Conservation (phyloP, 2,797 vertebrate genomes). For the Argya squamiceps region DNA sequence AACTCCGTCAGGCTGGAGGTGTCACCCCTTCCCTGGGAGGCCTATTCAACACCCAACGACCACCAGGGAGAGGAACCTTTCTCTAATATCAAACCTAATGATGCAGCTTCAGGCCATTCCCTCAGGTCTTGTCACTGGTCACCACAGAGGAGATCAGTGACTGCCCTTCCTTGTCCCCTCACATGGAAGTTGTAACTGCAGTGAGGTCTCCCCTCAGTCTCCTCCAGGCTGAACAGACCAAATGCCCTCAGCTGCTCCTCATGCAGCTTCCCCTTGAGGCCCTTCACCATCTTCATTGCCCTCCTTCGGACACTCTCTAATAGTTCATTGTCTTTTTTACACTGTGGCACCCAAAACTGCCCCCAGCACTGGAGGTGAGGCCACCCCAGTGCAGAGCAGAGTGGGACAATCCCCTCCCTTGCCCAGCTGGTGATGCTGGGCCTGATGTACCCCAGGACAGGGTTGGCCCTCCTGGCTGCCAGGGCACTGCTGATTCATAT, state of each 20-base stretch:
- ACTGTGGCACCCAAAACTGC: background rate
- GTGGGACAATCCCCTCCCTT: background rate
- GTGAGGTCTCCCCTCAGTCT: background rate
- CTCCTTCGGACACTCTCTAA: background rate
- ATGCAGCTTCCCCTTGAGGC: accelerated
- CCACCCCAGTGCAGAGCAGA: background rate
- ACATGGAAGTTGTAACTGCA: accelerated
- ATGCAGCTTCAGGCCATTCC: background rate
- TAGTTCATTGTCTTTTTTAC: background rate
- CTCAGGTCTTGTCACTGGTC: accelerated
- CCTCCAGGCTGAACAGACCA: background rate
- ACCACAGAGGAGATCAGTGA: background rate
- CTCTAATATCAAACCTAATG: accelerated
- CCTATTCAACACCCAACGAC: accelerated
- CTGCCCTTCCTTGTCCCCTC: background rate
- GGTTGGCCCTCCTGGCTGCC: background rate
- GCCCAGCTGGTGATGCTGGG: background rate
- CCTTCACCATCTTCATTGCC: background rate
- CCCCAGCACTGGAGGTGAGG: background rate
- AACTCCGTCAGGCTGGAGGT: background rate
- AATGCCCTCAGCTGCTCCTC: background rate
- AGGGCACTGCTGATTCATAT: background rate
- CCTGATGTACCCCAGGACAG: background rate
- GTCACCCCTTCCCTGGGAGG: background rate
- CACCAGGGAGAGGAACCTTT: accelerated